phyloP scores from a whole-genome alignment of 2,888 invertebrate species.

The Camponotus fellah region DNA sequence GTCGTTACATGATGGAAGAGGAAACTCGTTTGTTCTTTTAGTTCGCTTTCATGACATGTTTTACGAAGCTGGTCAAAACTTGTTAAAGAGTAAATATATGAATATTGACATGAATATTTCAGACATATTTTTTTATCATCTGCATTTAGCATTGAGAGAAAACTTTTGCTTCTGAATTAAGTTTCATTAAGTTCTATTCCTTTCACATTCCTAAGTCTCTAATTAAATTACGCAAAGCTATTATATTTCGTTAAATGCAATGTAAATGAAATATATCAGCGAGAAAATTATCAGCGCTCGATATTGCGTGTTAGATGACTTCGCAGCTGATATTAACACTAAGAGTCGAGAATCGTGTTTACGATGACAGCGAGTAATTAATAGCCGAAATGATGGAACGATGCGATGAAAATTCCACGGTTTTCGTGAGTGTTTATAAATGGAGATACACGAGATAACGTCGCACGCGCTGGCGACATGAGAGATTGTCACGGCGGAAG shows the following conservation, averaged over 20 bases:
- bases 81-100: neutral
- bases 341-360: conserved; percentile 18
- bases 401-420: neutral
- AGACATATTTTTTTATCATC: neutral
- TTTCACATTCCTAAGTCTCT: neutral
- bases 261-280: neutral
- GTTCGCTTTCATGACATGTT: neutral
- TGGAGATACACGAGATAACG: neutral
- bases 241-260: conserved; percentile 1
- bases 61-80: neutral
- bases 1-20: conserved; percentile 30
- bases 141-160: neutral
- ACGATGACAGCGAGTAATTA: conserved; percentile 1
- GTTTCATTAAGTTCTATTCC: conserved; percentile 27
- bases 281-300: conserved; percentile 8
- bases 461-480: neutral
- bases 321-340: conserved; percentile 10
- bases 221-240: neutral
- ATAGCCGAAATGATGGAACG: conserved; percentile 17
- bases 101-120: neutral
- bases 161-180: conserved; percentile 13
- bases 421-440: conserved; percentile 29
- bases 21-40: conserved; percentile 20
- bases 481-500: conserved; percentile 31
- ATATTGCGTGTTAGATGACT: conserved; percentile 28